Evolutionary conservation across 2,797 vertebrate species (phyloP).

Genomic region (Pelodytes ibericus): DNA sequence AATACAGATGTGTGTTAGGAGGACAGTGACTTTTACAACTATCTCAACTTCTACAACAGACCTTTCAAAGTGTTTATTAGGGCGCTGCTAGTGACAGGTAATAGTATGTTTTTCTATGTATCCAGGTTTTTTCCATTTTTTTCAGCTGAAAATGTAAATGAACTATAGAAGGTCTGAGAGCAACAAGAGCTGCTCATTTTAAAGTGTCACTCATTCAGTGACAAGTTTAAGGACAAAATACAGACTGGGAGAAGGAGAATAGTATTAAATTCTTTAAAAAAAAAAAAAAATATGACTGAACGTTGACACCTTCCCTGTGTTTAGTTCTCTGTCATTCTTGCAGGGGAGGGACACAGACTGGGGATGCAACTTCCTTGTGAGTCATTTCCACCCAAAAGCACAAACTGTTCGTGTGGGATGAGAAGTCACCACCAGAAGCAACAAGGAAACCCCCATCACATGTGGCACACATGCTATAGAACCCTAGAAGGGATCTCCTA

Average conservation of each 20-base stretch:
- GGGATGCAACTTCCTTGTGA: conserved; percentile 42
- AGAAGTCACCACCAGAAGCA: background rate
- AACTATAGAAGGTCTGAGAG: too few species aligned
- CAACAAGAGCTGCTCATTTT: too few species aligned
- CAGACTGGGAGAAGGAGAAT: background rate
- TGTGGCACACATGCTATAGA: background rate
- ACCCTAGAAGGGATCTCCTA: background rate
- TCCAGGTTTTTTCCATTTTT: too few species aligned
- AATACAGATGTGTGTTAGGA: too few species aligned
- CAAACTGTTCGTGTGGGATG: background rate
- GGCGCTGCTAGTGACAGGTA: too few species aligned
- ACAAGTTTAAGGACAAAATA: background rate
- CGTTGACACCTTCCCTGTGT: background rate
- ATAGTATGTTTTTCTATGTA: too few species aligned
- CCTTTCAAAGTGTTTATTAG: too few species aligned
- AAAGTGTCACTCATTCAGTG: background rate
- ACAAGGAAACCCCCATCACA: conserved; percentile 13
- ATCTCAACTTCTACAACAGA: too few species aligned
- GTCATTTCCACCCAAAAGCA: conserved; percentile 30
- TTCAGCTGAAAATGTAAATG: too few species aligned
- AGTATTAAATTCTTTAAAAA: background rate
- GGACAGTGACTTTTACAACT: too few species aligned
- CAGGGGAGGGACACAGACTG: conserved; percentile 8
- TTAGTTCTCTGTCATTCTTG: background rate
- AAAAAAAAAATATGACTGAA: background rate